Conservation (phyloP, 2,888 invertebrate genomes). For the Tuta absoluta region DNA sequence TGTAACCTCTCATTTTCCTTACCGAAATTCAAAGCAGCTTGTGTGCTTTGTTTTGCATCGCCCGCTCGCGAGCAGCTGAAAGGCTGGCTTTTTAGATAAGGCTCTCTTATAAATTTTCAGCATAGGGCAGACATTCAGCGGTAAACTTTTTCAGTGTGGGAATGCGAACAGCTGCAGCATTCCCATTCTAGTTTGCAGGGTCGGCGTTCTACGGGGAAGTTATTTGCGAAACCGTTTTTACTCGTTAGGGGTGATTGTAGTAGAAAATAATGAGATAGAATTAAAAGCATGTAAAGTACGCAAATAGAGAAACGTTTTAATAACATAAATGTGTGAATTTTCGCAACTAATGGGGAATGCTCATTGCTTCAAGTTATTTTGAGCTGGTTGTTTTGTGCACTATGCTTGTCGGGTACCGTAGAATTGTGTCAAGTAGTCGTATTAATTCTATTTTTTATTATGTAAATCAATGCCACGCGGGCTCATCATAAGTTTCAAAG, state of each 20-base stretch:
- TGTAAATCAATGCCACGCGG: too few relatives aligned
- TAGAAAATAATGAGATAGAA: constrained; percentile 32
- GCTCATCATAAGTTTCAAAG: too few relatives aligned
- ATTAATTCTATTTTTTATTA: too few relatives aligned
- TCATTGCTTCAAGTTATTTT: background rate
- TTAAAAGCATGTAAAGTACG: constrained; percentile 9
- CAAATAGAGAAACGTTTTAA: background rate
- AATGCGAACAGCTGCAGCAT: constrained; percentile 67
- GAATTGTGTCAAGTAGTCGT: too few relatives aligned
- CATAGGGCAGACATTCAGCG: constrained; percentile 64
- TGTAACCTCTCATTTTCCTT: constrained; percentile 79
- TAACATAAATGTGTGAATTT: constrained; percentile 2
- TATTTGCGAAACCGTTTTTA: constrained; percentile 56
- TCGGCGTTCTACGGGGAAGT: constrained; percentile 55
- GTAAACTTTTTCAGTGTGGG: constrained; percentile 71
- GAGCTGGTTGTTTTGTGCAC: background rate
- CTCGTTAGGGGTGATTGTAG: constrained; percentile 47
- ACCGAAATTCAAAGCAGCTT: constrained; percentile 78
- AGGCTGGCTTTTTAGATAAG: constrained; percentile 79
- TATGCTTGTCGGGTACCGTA: too few relatives aligned
- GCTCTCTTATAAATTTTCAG: constrained; percentile 75
- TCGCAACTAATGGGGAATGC: background rate
- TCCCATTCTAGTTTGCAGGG: constrained; percentile 64
- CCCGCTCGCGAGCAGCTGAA: constrained; percentile 72
- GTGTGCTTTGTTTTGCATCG: constrained; percentile 80